Evolutionary conservation across 2,113 vertebrate species (phyloP), one percentile per base, ranked within the genome.

Genomic region (Sapajus apella): DNA sequence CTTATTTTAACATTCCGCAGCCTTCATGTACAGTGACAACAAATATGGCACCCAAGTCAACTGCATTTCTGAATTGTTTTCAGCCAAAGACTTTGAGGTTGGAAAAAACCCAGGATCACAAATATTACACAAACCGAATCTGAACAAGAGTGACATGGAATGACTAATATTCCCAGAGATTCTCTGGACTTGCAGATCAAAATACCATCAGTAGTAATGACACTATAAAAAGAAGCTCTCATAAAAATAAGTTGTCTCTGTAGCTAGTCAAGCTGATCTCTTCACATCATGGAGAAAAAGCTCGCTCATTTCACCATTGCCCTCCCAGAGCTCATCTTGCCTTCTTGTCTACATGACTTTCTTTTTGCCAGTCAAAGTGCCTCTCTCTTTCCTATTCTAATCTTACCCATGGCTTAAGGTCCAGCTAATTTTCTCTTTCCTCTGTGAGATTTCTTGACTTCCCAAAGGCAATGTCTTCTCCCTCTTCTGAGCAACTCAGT

Each of bases 31-130:
- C 5, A 55, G 11, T 52, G 13, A 86, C 17, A 95, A 43, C 5
- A 55, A 55, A 56, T 83, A 56, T 35, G 30, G n/a, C 37, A 70
- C 7, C 37, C 6, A 40, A 37, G 43, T 50, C 84, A 81, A 35
- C 40, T 43, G 3, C 45, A 86, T 56, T 72, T 90, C 55, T 73
- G 52, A 73, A 25, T 73, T 91, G 10, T 14, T 37, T 96, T 93
- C n/a, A 55, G 10, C 12, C 52, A 91, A 84, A 90, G 30, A 64
- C 40, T 37, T 80, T 32, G n/a, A 92, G 92, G 21, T 2, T 86
- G 35, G 55, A 95, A 47, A 47, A 96, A 97, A 83, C 11, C 10
- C 10, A 92, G 5, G 64, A 87, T 73, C 93, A 50, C 75, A 95
- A 95, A 87, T 76, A 77, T 37, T 58, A 68, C 7, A 81, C 25